Evolutionary conservation across 2,888 invertebrate species (phyloP), one percentile per base, ranked within the genome.

Genomic region (Troglohyphantes excavatus): DNA sequence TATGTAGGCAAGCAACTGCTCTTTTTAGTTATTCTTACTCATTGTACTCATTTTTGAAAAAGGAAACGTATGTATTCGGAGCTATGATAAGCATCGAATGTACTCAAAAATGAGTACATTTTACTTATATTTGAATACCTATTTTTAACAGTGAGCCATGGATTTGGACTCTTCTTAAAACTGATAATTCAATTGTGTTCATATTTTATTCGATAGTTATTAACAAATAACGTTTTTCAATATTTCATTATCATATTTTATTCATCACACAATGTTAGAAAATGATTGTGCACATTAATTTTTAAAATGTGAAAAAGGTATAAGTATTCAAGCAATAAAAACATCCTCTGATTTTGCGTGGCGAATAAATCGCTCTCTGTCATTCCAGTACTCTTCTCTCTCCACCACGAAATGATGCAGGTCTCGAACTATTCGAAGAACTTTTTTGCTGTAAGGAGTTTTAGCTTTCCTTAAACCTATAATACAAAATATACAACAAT

Each of bases 281-380:
- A n/a, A 19, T 19, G 3, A 17, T 63, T 63, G 11, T 67, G 26
- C 11, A 9, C 19, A 9, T 61, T 61, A 11, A 61, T 19, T 9
- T 61, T 19, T 23, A 23, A 26, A 26, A 27, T 27, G n/a, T 7
- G 7, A 67, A 13, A 23, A 23, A 26, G 26, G 11, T 67, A 26
- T 11, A 39, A 39, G 0, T 13, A 19, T 39, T 78, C 65, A 78
- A 11, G 43, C 19, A 27, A 79, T 72, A 39, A 82, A 72, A n/a
- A 29, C 61, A 26, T 89, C 88, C 0, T 89, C 88, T 46, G 21
- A 13, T 17, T 67, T 61, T 0, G 82, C 23, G 21, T 61, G 68
- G 2, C 88, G 88, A 39, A 89, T 76, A 43, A 82, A 89, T 0
- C 43, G 53, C 39, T 89, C 88, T 46, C 88, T 75, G 76, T 89